Evolutionary conservation across 2,888 invertebrate genomes (phyloP), one percentile per base, ranked within the genome.

Genomic region (Timema podura): DNA sequence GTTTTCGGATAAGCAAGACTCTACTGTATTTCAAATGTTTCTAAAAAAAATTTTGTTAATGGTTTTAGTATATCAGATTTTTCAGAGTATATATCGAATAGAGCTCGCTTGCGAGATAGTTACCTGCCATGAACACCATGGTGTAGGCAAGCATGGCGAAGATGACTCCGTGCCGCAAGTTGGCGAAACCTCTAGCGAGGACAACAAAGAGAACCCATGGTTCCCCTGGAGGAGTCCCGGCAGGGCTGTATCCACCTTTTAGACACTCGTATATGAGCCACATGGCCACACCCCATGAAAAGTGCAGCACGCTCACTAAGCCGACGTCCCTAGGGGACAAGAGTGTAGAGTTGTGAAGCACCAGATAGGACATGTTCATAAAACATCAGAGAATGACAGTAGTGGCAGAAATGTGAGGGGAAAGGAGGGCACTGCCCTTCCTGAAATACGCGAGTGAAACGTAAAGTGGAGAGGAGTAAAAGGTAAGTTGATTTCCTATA

Each of bases 241-340:
- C 11, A 6, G 16, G 48, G 48, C 48, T 45, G 61, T 47, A 61
- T 8, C 61, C 68, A 61, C 59, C 68, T 54, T 44, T 30, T 7
- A 68, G 59, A 59, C 61, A 68, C 5, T n/a, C 13, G 30, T 68
- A 68, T 15, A 46, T 46, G 30, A 68, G 30, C 68, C 68, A 68
- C 68, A 68, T 68, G 46, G 15, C 44, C n/a, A 68, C 48, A 7
- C 68, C 68, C 68, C 68, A 68, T n/a, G 61, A 1, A 16, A 68
- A 68, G 48, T 68, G 68, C 3, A 68, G 6, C 6, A 68, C n/a
- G 8, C 68, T 61, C 13, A 47, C 48, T 10, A 68, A 9, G 5
- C 47, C n/a, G 16, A 48, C 16, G 61, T 68, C 68, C 59, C 68
- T 68, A 13, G 30, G 13, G 61, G 8, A 59, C 2, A 15, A 15